Conservation (phyloP, 1,140 invertebrate genomes). For the Macrosteles quadrilineatus region DNA sequence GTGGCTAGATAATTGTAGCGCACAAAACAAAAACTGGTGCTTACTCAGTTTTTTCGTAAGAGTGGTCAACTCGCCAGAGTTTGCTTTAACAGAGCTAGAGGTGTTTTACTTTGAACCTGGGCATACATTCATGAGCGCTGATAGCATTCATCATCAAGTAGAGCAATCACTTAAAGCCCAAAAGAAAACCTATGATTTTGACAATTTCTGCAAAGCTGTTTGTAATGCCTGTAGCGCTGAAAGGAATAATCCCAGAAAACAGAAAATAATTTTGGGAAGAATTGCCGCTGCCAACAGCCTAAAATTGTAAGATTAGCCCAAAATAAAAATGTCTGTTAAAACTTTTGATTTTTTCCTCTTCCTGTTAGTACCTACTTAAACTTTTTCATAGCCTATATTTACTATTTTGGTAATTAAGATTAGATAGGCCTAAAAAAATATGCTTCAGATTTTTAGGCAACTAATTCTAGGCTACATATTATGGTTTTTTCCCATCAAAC, state of each 20-base stretch:
- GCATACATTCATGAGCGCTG: neutral
- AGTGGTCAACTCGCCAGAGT: too few species aligned
- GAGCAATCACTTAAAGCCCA: neutral
- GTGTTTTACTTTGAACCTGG: neutral
- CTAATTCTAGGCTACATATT: too few species aligned
- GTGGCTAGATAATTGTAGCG: too few species aligned
- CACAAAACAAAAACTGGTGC: too few species aligned
- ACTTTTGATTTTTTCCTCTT: neutral
- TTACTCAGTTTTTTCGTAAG: too few species aligned
- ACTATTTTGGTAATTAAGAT: too few species aligned
- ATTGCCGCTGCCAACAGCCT: neutral
- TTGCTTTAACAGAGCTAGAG: too few species aligned
- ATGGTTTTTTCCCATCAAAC: too few species aligned
- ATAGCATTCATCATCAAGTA: constrained; percentile 2
- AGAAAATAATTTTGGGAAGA: neutral
- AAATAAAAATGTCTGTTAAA: neutral
- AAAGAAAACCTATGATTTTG: constrained; percentile 2
- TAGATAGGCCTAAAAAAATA: too few species aligned
- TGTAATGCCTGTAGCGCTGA: neutral
- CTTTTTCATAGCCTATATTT: too few species aligned
- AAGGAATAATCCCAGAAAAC: neutral
- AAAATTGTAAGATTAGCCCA: neutral
- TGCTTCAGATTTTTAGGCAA: too few species aligned
- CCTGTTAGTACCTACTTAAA: neutral
- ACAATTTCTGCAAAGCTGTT: neutral